Percentiles rank a stretch among this genome's conserved stretches.
phyloP scores from a whole-genome alignment of 1,140 invertebrate genomes.

The Sycobia sp. region DNA sequence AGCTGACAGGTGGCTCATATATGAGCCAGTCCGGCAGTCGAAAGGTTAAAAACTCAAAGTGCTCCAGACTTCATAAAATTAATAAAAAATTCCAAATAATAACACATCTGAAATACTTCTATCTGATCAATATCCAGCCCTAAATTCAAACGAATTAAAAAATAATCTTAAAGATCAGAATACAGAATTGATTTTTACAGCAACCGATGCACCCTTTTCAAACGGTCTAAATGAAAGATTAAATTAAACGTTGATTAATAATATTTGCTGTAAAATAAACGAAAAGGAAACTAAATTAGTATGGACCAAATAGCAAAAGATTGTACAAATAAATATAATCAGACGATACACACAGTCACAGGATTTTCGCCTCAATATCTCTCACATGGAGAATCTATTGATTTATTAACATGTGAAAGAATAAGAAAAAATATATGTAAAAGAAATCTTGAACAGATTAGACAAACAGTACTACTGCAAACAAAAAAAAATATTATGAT shows the following conservation, averaged over 20 bases:
- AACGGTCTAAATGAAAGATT: constrained; percentile 32
- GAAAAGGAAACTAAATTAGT: not conserved
- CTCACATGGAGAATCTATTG: not conserved
- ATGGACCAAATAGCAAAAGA: not conserved
- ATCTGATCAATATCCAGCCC: constrained; percentile 33
- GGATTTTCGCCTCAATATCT: constrained; percentile 3
- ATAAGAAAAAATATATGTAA: no score
- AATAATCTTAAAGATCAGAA: constrained; percentile 27
- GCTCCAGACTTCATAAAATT: constrained; percentile 53
- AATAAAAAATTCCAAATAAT: constrained; percentile 36
- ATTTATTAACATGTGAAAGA: no score
- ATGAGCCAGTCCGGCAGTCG: no score
- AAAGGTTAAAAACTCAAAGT: constrained; percentile 46
- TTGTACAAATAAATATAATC: no score
- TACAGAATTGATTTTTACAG: constrained; percentile 28
- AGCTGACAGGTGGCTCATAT: no score
- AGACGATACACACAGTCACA: not conserved
- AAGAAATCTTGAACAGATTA: no score
- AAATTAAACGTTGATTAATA: not conserved
- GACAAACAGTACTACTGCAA: no score
- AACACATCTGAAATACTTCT: constrained; percentile 41
- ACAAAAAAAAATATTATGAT: no score
- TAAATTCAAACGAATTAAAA: constrained; percentile 36
- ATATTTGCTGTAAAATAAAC: constrained; percentile 3
- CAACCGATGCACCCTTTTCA: constrained; percentile 27